Percentiles rank a stretch among this genome's conserved stretches.
Evolutionary conservation across 1,140 invertebrate genomes (phyloP).

Genomic region (Ganaspis sp.): DNA sequence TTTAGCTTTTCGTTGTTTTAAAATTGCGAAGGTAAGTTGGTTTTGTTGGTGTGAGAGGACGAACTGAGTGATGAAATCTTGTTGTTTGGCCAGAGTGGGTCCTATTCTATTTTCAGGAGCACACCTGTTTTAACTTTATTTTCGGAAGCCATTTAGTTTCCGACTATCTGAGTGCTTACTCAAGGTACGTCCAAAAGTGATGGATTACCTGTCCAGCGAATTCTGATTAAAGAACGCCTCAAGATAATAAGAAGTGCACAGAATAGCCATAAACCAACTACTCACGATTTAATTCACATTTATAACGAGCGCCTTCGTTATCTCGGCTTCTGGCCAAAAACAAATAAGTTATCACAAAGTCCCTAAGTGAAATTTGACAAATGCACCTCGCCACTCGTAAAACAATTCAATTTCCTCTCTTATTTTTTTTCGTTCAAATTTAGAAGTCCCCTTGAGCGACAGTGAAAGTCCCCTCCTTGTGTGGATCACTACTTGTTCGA

Average conservation of each 20-base stretch:
- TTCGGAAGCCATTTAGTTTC: constrained; percentile 41
- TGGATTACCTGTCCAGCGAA: constrained; percentile 18
- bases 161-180: constrained; percentile 29
- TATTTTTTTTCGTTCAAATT: not conserved
- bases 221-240: not conserved
- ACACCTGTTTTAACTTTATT: constrained; percentile 60
- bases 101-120: constrained; percentile 56
- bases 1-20: not conserved
- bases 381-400: not conserved
- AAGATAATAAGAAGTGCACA: constrained; percentile 6
- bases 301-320: constrained; percentile 25
- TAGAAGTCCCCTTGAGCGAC: no score
- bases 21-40: constrained; percentile 11
- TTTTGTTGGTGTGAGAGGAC: not conserved
- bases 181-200: constrained; percentile 29
- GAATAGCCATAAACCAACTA: not conserved
- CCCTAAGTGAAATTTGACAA: constrained; percentile 33
- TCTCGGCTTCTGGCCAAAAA: not conserved
- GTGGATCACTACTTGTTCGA: no score
- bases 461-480: no score
- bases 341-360: constrained; percentile 14
- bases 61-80: constrained; percentile 44
- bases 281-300: constrained; percentile 1
- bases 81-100: constrained; percentile 51
- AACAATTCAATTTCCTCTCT: not conserved